Conservation (phyloP, 2,113 vertebrate species). For the Calidris pugnax region DNA sequence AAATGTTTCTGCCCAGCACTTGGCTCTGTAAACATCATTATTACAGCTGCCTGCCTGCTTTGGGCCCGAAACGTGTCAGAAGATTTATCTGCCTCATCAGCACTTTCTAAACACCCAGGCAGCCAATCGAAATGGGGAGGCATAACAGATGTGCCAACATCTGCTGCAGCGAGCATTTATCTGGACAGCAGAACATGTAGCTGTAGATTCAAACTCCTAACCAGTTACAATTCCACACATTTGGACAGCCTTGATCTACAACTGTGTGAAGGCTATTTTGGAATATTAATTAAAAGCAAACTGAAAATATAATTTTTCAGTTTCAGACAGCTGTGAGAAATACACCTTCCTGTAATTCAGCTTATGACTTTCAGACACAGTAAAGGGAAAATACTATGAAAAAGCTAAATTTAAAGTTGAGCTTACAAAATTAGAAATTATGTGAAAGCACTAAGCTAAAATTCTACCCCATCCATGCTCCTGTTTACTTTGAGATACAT, state of each 20-base stretch:
- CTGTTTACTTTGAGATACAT: not conserved
- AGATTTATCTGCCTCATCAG: slow-evolving; percentile 58
- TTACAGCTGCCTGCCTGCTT: slow-evolving; percentile 19
- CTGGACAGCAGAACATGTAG: not conserved
- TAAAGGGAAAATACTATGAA: not conserved
- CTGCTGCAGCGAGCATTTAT: slow-evolving; percentile 49
- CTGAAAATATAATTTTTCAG: not conserved
- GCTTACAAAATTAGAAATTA: not conserved
- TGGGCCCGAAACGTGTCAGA: slow-evolving; percentile 5
- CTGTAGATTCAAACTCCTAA: not conserved
- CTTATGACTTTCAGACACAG: not conserved
- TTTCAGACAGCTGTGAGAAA: slow-evolving; percentile 16
- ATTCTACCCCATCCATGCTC: not conserved
- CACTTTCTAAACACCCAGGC: slow-evolving; percentile 41
- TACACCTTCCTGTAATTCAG: not conserved
- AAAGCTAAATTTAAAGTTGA: not conserved
- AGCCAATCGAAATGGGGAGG: slow-evolving; percentile 27
- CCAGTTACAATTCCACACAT: not conserved
- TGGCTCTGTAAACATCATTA: slow-evolving; percentile 20
- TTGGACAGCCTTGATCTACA: slow-evolving; percentile 6
- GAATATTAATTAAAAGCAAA: slow-evolving; percentile 46
- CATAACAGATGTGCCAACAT: slow-evolving; percentile 61
- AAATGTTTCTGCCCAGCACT: not conserved
- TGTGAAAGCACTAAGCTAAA: not conserved
- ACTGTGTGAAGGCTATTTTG: not conserved